A percentile compares a stretch with the other conserved stretches of the same genome.
phyloP scores from a whole-genome alignment of 2,888 invertebrate species.

The Cheilosia impressa region DNA sequence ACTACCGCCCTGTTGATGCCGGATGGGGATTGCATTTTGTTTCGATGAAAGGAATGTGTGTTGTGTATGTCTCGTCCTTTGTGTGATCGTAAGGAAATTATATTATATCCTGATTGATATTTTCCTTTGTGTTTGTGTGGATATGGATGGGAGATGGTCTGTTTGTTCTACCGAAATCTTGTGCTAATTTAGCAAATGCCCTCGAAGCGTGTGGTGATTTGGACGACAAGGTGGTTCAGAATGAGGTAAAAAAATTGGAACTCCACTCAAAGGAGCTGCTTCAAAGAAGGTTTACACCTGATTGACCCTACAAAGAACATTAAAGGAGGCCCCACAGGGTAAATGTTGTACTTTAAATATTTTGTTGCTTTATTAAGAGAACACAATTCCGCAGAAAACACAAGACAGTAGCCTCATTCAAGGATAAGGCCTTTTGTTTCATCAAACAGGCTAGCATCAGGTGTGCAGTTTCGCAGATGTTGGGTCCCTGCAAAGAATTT shows the following conservation, averaged over 20 bases:
- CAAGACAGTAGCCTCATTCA: not conserved
- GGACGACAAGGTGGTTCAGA: not conserved
- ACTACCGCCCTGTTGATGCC: not conserved
- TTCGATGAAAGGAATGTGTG: conserved; percentile 4
- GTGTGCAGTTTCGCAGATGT: conserved; percentile 79
- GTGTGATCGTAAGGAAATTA: conserved; percentile 27
- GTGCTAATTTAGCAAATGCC: conserved; percentile 8
- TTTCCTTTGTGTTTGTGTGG: conserved; percentile 6
- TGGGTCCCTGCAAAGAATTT: conserved; percentile 75
- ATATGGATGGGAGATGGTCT: not conserved
- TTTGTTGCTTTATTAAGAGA: too few species aligned
- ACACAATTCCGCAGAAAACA: too few species aligned
- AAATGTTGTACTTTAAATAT: too few species aligned
- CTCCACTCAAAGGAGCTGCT: too few species aligned
- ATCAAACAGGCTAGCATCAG: conserved; percentile 78
- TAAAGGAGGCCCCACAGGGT: too few species aligned
- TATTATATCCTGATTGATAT: conserved; percentile 43
- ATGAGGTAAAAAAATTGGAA: too few species aligned
- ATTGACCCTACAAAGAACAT: too few species aligned
- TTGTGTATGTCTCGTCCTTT: not conserved
- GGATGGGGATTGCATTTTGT: conserved; percentile 28
- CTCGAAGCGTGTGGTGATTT: not conserved
- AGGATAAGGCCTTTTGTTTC: conserved; percentile 65
- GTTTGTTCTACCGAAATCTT: not conserved
- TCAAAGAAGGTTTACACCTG: too few species aligned